phyloP scores from a whole-genome alignment of 53 echinoderm and acorn worm genomes.

The Paelopatides confundens region DNA sequence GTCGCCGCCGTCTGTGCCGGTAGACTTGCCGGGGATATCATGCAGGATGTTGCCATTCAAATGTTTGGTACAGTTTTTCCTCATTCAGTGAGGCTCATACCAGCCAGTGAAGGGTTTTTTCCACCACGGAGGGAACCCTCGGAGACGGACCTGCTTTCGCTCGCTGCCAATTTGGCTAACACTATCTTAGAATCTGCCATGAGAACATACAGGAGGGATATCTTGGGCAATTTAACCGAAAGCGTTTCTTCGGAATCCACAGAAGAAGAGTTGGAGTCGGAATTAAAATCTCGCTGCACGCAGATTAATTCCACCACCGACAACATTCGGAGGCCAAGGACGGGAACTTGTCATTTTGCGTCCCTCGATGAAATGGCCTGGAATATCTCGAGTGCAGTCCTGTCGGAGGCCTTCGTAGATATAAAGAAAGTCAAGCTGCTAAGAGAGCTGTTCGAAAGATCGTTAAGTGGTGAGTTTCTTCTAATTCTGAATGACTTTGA shows the following conservation, averaged over 20 bases:
- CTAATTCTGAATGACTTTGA: neutral
- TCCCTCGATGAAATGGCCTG: slow-evolving; percentile 42
- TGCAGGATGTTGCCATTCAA: slow-evolving; percentile 84
- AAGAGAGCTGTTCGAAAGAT: neutral
- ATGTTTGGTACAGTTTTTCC: slow-evolving; percentile 73
- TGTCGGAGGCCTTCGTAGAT: slow-evolving; percentile 4
- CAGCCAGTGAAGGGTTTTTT: slow-evolving; percentile 44
- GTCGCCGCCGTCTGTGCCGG: slow-evolving; percentile 58
- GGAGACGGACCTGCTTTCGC: slow-evolving; percentile 85
- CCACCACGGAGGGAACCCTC: slow-evolving; percentile 59
- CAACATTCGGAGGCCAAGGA: neutral
- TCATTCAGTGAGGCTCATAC: slow-evolving; percentile 49
- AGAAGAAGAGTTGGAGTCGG: neutral
- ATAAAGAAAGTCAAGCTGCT: slow-evolving; percentile 13
- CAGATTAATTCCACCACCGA: slow-evolving; percentile 12
- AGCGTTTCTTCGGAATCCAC: neutral
- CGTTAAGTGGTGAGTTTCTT: slow-evolving; percentile 10
- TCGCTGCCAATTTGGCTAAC: slow-evolving; percentile 95
- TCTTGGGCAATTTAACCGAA: slow-evolving; percentile 38
- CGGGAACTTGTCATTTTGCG: neutral
- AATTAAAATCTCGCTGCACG: slow-evolving; percentile 11
- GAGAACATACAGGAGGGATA: slow-evolving; percentile 78
- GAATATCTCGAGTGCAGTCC: neutral
- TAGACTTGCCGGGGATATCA: slow-evolving; percentile 74
- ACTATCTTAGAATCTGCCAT: slow-evolving; percentile 88